These are phyloP conservation scores for Catharus minimus DNA, from an alignment of 2,113 vertebrate species.

Conservation along the genomic window DNA sequence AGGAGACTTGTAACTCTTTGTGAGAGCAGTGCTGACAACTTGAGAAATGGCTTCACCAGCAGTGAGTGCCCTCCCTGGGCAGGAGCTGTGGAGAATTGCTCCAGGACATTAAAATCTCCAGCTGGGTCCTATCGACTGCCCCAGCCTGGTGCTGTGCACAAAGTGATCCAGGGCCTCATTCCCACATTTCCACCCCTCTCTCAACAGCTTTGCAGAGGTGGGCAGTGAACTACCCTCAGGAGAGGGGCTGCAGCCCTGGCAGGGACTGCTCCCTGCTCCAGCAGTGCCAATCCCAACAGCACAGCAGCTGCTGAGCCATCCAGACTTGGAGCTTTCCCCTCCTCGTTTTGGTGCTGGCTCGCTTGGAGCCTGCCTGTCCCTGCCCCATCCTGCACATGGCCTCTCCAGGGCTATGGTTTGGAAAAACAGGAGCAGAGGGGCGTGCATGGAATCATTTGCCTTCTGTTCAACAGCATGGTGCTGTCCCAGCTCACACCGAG, in stretches of 20 bases:
- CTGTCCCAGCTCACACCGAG: background rate
- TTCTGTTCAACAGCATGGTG: background rate
- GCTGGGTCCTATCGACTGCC: background rate
- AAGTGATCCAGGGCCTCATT: background rate
- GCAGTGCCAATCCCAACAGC: background rate
- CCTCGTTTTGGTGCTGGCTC: slow-evolving; percentile 31
- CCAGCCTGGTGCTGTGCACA: background rate
- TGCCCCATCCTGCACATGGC: background rate
- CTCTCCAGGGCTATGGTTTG: slow-evolving; percentile 15
- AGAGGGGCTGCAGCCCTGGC: background rate
- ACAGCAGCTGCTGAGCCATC: slow-evolving; percentile 55
- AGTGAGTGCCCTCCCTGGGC: slow-evolving; percentile 25
- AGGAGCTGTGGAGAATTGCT: background rate
- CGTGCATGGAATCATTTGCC: background rate
- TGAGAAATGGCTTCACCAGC: slow-evolving; percentile 40
- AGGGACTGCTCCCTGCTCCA: background rate
- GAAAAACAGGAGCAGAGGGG: background rate
- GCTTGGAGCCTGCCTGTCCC: background rate
- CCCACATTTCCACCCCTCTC: background rate
- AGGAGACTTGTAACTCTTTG: slow-evolving; percentile 1
- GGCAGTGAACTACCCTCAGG: background rate
- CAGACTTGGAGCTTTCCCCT: slow-evolving; percentile 14
- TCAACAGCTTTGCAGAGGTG: background rate
- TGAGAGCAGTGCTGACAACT: slow-evolving; percentile 27
- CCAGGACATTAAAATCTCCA: slow-evolving; percentile 20